A percentile compares a stretch with the other conserved stretches of the same genome.
Conservation (phyloP, 2,113 vertebrate species). For the Raja brachyura region DNA sequence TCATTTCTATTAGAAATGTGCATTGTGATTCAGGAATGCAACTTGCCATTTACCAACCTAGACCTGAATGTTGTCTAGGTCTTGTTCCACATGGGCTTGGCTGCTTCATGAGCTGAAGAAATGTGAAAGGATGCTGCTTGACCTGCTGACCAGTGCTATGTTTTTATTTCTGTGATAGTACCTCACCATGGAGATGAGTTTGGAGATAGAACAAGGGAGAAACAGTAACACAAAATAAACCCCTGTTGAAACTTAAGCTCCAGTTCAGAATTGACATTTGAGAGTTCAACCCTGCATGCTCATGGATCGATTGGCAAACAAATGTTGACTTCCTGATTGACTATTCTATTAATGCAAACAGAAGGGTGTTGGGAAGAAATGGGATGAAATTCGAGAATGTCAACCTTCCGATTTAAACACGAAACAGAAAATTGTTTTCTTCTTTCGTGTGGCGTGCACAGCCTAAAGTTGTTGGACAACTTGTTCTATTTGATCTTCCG, state of each 20-base stretch:
- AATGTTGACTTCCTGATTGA: background rate
- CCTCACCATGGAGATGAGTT: background rate
- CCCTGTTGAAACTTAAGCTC: background rate
- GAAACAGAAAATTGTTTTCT: background rate
- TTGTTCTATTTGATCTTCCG: too few species aligned
- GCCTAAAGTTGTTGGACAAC: too few species aligned
- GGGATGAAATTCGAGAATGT: background rate
- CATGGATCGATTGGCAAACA: background rate
- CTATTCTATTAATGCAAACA: background rate
- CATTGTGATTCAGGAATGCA: too few species aligned
- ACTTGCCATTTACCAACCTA: too few species aligned
- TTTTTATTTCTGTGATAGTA: background rate
- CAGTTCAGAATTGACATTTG: background rate
- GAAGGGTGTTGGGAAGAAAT: background rate
- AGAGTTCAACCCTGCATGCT: background rate
- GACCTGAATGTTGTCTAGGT: too few species aligned
- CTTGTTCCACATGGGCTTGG: too few species aligned
- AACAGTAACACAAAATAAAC: background rate
- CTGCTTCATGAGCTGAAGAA: too few species aligned
- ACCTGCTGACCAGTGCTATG: too few species aligned
- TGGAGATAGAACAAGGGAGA: background rate
- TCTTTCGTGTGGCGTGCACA: too few species aligned
- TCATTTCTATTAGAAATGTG: too few species aligned
- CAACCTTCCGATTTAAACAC: background rate
- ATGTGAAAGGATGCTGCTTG: too few species aligned